These are phyloP conservation scores for Heteropelma amictum DNA, from an alignment of 2,888 invertebrate genomes.

Conservation along the genomic window DNA sequence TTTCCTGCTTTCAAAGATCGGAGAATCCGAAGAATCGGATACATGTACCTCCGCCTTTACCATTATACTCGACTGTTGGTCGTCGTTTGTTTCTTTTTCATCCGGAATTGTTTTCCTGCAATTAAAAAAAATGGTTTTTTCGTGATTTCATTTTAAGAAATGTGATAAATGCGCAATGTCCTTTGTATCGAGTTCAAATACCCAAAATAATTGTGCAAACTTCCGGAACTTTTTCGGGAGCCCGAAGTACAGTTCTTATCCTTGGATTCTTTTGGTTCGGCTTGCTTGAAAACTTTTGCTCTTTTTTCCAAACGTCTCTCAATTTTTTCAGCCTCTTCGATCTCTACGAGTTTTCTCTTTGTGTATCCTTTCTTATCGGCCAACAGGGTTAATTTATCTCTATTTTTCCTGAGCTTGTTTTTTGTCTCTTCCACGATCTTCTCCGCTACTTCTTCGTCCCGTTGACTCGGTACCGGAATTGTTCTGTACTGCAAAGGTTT, in stretches of 20 bases:
- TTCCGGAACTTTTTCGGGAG: slow-evolving; percentile 52
- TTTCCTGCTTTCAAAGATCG: no score
- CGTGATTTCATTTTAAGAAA: no score
- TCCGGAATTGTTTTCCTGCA: slow-evolving; percentile 63
- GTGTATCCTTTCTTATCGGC: slow-evolving; percentile 82
- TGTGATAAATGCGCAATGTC: not conserved
- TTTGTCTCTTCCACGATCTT: slow-evolving; percentile 51
- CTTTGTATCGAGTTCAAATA: slow-evolving; percentile 47
- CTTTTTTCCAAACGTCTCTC: slow-evolving; percentile 82
- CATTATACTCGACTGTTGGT: slow-evolving; percentile 61
- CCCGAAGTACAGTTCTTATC: slow-evolving; percentile 28
- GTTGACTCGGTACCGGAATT: not conserved
- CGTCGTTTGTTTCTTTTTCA: slow-evolving; percentile 59
- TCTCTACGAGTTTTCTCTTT: slow-evolving; percentile 81
- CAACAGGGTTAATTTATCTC: slow-evolving; percentile 78
- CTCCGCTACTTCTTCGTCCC: slow-evolving; percentile 40
- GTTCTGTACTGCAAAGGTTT: slow-evolving; percentile 55
- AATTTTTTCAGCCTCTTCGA: slow-evolving; percentile 81
- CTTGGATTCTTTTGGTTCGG: slow-evolving; percentile 75
- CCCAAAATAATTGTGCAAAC: slow-evolving; percentile 70
- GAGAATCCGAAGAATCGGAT: slow-evolving; percentile 24
- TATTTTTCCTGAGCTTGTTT: slow-evolving; percentile 54
- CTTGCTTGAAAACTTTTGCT: slow-evolving; percentile 80
- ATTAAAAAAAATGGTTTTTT: slow-evolving; percentile 17
- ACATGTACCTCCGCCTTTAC: slow-evolving; percentile 71